A percentile compares a stretch with the other conserved stretches of the same genome.
These are phyloP conservation scores for Acrocephalus kingi DNA, from an alignment of 2,113 vertebrate species.

Conservation along the genomic window DNA sequence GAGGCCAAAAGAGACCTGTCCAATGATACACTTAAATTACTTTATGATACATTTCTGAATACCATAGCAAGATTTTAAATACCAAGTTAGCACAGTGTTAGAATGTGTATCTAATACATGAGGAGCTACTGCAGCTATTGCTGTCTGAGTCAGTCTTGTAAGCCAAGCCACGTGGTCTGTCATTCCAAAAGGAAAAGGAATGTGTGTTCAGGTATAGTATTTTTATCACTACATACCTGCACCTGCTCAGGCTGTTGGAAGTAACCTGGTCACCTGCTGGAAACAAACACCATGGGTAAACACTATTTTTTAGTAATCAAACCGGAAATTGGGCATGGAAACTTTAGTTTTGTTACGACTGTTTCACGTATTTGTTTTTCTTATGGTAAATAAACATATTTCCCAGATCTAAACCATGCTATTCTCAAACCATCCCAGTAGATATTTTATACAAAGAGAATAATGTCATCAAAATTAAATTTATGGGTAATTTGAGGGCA, in stretches of 20 bases:
- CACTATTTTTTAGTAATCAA: not conserved
- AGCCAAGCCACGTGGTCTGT: not conserved
- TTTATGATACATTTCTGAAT: not conserved
- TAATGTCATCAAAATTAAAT: not conserved
- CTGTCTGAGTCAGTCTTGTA: not conserved
- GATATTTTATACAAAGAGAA: not conserved
- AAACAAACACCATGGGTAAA: not conserved
- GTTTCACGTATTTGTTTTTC: not conserved
- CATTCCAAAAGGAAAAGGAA: not conserved
- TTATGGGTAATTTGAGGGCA: not conserved
- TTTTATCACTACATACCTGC: not conserved
- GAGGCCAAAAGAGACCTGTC: not conserved
- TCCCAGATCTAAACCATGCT: not conserved
- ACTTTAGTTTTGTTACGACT: not conserved
- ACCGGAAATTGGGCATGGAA: not conserved
- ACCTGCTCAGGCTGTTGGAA: not conserved
- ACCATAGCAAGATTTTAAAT: not conserved
- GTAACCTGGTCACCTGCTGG: not conserved
- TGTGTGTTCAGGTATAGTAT: not conserved
- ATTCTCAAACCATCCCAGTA: not conserved
- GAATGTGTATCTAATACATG: not conserved
- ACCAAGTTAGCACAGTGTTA: not conserved
- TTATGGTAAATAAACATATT: not conserved
- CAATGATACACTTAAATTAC: not conserved
- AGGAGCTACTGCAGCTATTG: not conserved